Percentiles rank a stretch among this genome's conserved stretches.
Evolutionary conservation across 2,888 invertebrate genomes (phyloP).

Genomic region (Heliconius sara): DNA sequence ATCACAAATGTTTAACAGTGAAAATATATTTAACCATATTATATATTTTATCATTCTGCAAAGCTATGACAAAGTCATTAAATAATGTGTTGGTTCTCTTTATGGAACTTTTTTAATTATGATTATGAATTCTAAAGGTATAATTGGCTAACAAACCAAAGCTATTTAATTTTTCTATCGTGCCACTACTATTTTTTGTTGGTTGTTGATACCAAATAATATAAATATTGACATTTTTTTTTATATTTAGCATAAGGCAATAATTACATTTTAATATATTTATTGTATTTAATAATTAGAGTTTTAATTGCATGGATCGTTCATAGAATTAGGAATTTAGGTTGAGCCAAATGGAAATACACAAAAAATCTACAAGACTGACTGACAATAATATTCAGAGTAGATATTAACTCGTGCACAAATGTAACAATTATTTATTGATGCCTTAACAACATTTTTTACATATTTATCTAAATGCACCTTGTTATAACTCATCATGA

Average conservation of each 20-base stretch:
- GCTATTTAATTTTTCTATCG: conserved; percentile 67
- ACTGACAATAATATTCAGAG: conserved; percentile 84
- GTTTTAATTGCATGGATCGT: conserved; percentile 79
- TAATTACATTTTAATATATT: conserved; percentile 77
- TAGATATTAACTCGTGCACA: conserved; percentile 80
- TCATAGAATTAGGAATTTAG: conserved; percentile 72
- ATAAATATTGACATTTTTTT: conserved; percentile 63
- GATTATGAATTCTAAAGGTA: conserved; percentile 52
- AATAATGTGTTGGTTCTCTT: conserved; percentile 42
- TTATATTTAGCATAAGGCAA: conserved; percentile 66
- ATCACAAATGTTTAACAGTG: conserved; percentile 60
- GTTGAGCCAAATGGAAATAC: conserved; percentile 78
- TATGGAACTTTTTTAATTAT: conserved; percentile 33
- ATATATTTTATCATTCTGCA: conserved; percentile 42
- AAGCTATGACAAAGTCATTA: conserved; percentile 50
- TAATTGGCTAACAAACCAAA: conserved; percentile 78
- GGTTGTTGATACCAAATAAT: conserved; percentile 68
- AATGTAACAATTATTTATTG: conserved; percentile 69
- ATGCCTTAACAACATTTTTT: conserved; percentile 64
- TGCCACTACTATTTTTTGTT: conserved; percentile 74
- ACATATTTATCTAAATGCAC: conserved; percentile 76
- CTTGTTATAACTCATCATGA: conserved; percentile 83
- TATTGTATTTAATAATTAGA: conserved; percentile 76
- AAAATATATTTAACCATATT: conserved; percentile 44
- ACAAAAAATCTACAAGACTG: conserved; percentile 83